A percentile compares a stretch with the other conserved stretches of the same genome.
Evolutionary conservation across 2,888 invertebrate genomes (phyloP).

Genomic region (Pardosa pseudoannulata): DNA sequence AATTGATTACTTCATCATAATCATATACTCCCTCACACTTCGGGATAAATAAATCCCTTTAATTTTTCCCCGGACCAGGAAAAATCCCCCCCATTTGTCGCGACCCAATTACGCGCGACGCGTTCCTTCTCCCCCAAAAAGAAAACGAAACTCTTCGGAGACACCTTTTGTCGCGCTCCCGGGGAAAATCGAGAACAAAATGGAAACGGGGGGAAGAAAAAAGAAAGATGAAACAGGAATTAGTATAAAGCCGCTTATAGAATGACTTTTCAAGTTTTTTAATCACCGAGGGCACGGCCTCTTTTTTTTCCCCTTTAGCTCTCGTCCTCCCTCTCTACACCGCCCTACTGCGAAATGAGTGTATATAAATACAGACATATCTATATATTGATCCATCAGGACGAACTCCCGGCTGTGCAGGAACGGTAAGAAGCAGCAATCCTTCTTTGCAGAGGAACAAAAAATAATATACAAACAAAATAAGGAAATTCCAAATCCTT

Average conservation of each 20-base stretch:
- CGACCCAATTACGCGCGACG: not conserved
- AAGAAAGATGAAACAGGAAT: constrained; percentile 34
- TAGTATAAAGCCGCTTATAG: constrained; percentile 35
- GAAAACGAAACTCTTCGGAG: not conserved
- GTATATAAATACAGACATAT: not conserved
- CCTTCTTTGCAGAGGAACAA: too few species aligned
- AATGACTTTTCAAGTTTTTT: constrained; percentile 43
- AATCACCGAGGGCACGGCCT: not conserved
- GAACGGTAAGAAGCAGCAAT: not conserved
- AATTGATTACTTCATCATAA: constrained; percentile 13
- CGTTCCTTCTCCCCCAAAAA: not conserved
- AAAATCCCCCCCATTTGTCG: not conserved
- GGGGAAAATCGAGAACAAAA: not conserved
- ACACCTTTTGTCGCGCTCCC: not conserved
- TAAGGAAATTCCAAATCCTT: constrained; percentile 6
- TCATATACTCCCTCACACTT: not conserved
- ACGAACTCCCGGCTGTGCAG: not conserved
- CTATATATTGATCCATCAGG: not conserved
- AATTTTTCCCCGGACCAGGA: not conserved
- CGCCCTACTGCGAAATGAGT: not conserved
- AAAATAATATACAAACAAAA: constrained; percentile 14
- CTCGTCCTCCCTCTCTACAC: not conserved
- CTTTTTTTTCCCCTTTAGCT: not conserved
- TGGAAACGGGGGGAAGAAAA: not conserved
- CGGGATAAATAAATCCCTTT: not conserved